Conservation (phyloP, 2,888 invertebrate species). For the Petrolisthes manimaculis region DNA sequence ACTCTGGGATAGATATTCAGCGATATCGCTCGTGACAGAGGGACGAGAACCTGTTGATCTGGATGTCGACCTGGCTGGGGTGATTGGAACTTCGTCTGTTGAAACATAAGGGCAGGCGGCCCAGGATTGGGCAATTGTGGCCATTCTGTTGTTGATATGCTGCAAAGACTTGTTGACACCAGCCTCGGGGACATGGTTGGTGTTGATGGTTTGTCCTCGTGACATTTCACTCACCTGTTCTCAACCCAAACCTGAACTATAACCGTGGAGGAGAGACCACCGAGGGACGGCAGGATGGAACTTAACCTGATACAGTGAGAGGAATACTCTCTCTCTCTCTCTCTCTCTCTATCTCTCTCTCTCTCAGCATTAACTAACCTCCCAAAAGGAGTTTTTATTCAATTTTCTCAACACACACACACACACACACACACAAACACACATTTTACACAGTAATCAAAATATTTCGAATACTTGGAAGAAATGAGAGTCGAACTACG, state of each 20-base stretch:
- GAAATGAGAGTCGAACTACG: no score
- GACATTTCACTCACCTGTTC: background rate
- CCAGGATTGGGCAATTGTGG: no score
- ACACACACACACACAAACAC: background rate
- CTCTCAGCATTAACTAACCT: constrained; percentile 16
- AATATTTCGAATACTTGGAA: no score
- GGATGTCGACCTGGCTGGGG: background rate
- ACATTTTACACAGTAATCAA: background rate
- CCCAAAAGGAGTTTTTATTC: background rate
- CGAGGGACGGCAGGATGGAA: background rate
- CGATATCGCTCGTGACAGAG: constrained; percentile 19
- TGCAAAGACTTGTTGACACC: no score
- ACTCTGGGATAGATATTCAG: constrained; percentile 38
- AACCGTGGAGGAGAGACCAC: background rate
- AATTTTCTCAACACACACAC: background rate
- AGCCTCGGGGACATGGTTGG: background rate
- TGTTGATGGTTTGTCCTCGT: background rate
- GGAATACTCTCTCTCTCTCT: constrained; percentile 11
- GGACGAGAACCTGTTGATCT: background rate
- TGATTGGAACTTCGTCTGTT: background rate
- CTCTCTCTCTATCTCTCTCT: constrained; percentile 15
- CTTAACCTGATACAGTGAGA: background rate
- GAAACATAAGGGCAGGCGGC: no score
- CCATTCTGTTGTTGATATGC: no score
- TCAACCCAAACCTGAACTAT: background rate